phyloP scores from a whole-genome alignment of 92 coral and sea anemone genomes.

The Phenganax marumi region DNA sequence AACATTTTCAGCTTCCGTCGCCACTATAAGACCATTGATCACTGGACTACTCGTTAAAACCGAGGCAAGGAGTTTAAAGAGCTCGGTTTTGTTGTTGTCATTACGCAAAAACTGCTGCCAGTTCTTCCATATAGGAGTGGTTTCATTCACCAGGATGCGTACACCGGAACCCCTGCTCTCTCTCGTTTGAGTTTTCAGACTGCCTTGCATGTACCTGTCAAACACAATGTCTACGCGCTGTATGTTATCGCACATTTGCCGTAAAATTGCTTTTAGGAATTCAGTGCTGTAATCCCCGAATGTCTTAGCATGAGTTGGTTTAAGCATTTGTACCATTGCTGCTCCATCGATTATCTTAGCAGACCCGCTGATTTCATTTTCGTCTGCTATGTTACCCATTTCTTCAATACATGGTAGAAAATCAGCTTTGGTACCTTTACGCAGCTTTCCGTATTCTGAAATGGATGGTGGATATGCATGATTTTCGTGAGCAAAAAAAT shows the following conservation, averaged over 20 bases:
- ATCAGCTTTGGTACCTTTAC: not conserved
- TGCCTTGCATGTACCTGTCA: too few relatives aligned
- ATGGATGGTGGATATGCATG: slow-evolving; percentile 7
- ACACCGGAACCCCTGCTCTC: too few relatives aligned
- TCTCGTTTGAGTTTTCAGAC: too few relatives aligned
- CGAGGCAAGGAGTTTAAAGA: not conserved
- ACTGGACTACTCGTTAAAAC: not conserved
- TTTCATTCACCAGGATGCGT: not conserved
- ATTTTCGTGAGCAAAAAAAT: slow-evolving; percentile 23
- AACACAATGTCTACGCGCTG: not conserved
- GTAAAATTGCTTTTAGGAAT: not conserved
- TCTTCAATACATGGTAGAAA: not conserved
- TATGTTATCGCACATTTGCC: not conserved
- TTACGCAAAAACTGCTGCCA: slow-evolving; percentile 1
- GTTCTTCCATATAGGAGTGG: not conserved
- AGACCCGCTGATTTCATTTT: not conserved
- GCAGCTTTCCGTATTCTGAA: slow-evolving; percentile 3
- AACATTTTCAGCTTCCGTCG: not conserved
- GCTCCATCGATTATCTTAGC: slow-evolving; percentile 1
- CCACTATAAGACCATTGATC: not conserved
- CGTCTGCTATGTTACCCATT: not conserved
- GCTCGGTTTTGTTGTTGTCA: not conserved
- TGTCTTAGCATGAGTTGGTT: not conserved
- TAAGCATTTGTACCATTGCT: slow-evolving; percentile 1
- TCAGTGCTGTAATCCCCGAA: slow-evolving; percentile 16